Percentiles rank a stretch among this genome's conserved stretches.
Conservation (phyloP, 2,113 vertebrate genomes). For the Sinosuthora webbiana region DNA sequence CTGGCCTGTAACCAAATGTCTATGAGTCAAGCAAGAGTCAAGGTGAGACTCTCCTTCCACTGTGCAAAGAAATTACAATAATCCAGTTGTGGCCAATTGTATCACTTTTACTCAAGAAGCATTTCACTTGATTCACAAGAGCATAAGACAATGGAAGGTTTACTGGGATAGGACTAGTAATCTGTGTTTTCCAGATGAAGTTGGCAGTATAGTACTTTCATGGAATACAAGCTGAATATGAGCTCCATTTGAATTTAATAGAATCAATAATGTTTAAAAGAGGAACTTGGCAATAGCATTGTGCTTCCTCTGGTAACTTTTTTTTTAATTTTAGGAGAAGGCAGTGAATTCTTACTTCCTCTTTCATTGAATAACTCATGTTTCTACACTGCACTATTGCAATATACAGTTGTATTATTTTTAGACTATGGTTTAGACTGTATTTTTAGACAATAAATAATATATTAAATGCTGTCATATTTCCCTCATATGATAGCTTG, state of each 20-base stretch:
- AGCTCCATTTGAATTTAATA: background rate
- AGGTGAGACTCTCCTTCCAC: background rate
- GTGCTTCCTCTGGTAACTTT: background rate
- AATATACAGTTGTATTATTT: background rate
- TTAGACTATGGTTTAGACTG: background rate
- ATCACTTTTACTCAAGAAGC: background rate
- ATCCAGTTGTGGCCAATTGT: background rate
- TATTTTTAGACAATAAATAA: background rate
- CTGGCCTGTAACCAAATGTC: background rate
- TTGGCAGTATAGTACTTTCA: background rate
- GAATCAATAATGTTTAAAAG: background rate
- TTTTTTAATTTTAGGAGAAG: background rate
- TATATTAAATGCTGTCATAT: background rate
- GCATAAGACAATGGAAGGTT: background rate
- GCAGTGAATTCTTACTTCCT: slow-evolving; percentile 21
- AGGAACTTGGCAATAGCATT: background rate
- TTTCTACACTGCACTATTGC: background rate
- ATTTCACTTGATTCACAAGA: background rate
- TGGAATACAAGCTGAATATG: background rate
- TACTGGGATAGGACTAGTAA: background rate
- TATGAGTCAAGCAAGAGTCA: background rate
- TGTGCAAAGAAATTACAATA: background rate
- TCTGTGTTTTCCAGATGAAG: background rate
- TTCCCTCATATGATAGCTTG: background rate
- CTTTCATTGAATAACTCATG: background rate